Evolutionary conservation across 2,113 vertebrate genomes (phyloP).

Genomic region (Pedionomus torquatus): DNA sequence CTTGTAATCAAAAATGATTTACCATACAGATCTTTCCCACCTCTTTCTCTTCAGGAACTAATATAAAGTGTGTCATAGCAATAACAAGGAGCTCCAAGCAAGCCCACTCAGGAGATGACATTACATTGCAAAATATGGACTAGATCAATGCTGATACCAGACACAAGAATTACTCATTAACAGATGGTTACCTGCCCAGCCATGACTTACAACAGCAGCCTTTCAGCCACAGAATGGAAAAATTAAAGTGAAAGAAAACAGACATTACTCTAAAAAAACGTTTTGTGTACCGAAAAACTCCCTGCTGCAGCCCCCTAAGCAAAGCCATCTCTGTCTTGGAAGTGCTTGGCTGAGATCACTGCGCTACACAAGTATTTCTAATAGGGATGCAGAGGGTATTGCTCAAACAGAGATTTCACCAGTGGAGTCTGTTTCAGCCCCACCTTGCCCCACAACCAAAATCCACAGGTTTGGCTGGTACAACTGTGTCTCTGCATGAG

Average conservation of each 20-base stretch:
- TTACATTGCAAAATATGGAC: neutral
- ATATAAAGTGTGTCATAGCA: neutral
- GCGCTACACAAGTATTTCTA: neutral
- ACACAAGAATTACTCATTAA: conserved; percentile 51
- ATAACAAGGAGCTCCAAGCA: neutral
- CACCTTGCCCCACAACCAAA: conserved; percentile 37
- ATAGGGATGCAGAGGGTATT: neutral
- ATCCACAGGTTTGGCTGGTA: conserved; percentile 38
- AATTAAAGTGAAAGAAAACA: neutral
- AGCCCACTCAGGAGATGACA: neutral
- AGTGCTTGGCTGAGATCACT: neutral
- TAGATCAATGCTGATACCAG: conserved; percentile 12
- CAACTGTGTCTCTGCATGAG: neutral
- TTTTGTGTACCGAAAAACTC: neutral
- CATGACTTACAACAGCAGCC: neutral
- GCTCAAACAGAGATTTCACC: conserved; percentile 22
- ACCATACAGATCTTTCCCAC: neutral
- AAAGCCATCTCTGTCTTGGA: neutral
- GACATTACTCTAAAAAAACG: neutral
- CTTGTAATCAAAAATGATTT: neutral
- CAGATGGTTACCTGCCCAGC: conserved; percentile 21
- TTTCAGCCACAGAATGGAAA: neutral
- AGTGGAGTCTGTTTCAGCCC: neutral
- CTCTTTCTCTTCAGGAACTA: neutral
- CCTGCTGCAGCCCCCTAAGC: neutral